phyloP scores from a whole-genome alignment of 2,797 vertebrate species.

The Champsocephalus esox region DNA sequence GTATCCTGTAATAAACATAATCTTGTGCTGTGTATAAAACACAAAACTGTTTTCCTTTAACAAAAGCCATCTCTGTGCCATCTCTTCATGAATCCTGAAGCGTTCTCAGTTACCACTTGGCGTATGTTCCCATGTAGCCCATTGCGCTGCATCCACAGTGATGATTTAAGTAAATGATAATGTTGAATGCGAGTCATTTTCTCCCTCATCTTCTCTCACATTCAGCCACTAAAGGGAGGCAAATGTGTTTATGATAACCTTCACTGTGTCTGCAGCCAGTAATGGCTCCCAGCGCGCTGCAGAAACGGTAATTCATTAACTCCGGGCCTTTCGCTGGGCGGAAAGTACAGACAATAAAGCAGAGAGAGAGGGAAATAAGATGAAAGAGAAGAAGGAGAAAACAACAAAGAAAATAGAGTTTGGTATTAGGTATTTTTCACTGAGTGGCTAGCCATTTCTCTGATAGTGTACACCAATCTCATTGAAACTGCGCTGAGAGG shows the following conservation, averaged over 20 bases:
- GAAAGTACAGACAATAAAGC: slow-evolving; percentile 39
- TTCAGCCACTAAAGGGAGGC: slow-evolving; percentile 47
- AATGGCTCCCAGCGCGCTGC: slow-evolving; percentile 58
- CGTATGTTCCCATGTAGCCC: slow-evolving; percentile 17
- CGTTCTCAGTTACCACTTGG: slow-evolving; percentile 13
- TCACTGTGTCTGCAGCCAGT: slow-evolving; percentile 50
- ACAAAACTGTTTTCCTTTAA: not conserved
- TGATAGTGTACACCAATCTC: not conserved
- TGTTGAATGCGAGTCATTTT: slow-evolving; percentile 46
- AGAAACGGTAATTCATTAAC: slow-evolving; percentile 67
- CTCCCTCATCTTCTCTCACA: slow-evolving; percentile 39
- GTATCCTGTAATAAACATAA: not conserved
- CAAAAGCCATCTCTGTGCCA: not conserved
- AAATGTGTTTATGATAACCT: slow-evolving; percentile 74
- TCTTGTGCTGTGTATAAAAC: not conserved
- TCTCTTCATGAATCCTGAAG: slow-evolving; percentile 9
- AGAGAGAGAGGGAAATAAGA: not conserved
- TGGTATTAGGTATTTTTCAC: not conserved
- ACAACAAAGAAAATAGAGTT: not conserved
- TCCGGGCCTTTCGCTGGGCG: slow-evolving; percentile 19
- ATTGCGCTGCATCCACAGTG: slow-evolving; percentile 35
- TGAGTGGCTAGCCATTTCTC: not conserved
- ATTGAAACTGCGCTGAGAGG: not conserved
- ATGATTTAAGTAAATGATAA: slow-evolving; percentile 60
- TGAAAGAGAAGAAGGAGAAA: not conserved